Base-by-base conservation (phyloP, 2,797 vertebrate species). In the Columba guinea region DNA sequence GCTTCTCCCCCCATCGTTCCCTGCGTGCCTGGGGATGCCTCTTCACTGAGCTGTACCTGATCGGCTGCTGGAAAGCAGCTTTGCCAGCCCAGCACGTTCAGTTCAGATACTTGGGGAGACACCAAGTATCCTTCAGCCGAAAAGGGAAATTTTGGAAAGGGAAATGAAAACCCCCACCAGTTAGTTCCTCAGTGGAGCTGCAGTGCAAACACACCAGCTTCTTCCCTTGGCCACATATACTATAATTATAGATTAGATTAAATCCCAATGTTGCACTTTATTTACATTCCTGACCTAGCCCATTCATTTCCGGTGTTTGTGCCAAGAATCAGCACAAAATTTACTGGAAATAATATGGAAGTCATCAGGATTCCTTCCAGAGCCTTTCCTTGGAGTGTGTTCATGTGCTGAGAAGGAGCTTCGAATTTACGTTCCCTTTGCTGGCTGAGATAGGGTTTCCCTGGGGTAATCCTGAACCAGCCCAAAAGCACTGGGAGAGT, bases 311-410 rank as follows among this genome's bases (percentile, higher is more conserved):
- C 94, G 95, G 92, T 94, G 91, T 91, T 96, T 51, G 30, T 97
- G 97, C 97, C 97, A 98, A 97, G 95, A 97, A 94, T 96, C 95
- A 97, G 84, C 90, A 89, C 95, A 95, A 96, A 96, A 94, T 95
- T 98, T 98, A 97, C 97, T 97, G 97, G 97, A 97, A 98, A 96
- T 91, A 97, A 93, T 95, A 97, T 90, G 94, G 96, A 96, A 97
- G 92, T 96, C 93, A 97, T 97, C 97, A 96, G 92, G 94, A 97
- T 70, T 77, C 78, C 78, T 97, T 96, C 89, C 96, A 95, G 94
- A 96, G 89, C 93, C 94, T 95, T 96, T 97, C 95, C 94, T 94
- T 90, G 92, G 97, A 97, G 74, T n/a, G 35, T 52, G 82, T 84
- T 90, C 85, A 60, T 89, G 37, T 75, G 93, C 85, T 91, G 34